Evolutionary conservation across 2,113 vertebrate genomes (phyloP).

Genomic region (Forbesichthys papilliferus): DNA sequence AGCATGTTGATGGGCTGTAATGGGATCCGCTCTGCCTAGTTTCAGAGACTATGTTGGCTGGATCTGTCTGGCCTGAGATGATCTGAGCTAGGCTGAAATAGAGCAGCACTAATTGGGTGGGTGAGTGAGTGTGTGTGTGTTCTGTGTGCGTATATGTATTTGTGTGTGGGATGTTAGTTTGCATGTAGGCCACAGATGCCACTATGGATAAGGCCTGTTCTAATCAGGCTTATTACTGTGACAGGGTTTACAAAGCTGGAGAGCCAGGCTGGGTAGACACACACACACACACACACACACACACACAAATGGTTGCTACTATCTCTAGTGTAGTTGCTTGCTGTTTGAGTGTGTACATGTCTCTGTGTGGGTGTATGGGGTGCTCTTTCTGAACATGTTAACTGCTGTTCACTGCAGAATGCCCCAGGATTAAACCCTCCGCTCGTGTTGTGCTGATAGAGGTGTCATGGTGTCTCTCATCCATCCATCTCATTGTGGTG

Average conservation of each 20-base stretch:
- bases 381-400: conserved; percentile 51
- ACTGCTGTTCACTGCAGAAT: conserved; percentile 36
- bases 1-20: background rate
- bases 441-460: background rate
- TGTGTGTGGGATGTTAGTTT: conserved; percentile 38
- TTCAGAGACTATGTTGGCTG: conserved; percentile 16
- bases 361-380: conserved; percentile 8
- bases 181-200: conserved; percentile 58
- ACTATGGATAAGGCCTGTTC: conserved; percentile 56
- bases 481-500: no score
- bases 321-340: conserved; percentile 36
- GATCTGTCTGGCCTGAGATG: background rate
- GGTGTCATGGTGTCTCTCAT: no score
- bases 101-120: conserved; percentile 66
- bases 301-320: background rate
- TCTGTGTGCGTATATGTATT: conserved; percentile 27
- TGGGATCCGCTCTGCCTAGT: background rate
- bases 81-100: conserved; percentile 51
- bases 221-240: conserved; percentile 69
- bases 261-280: conserved; percentile 45
- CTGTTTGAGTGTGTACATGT: conserved; percentile 47
- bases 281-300: conserved; percentile 28
- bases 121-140: background rate
- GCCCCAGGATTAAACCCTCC: conserved; percentile 21
- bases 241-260: conserved; percentile 60